Base-by-base conservation (phyloP, 1,140 invertebrate genomes). In the Tetramorium alpestre region DNA sequence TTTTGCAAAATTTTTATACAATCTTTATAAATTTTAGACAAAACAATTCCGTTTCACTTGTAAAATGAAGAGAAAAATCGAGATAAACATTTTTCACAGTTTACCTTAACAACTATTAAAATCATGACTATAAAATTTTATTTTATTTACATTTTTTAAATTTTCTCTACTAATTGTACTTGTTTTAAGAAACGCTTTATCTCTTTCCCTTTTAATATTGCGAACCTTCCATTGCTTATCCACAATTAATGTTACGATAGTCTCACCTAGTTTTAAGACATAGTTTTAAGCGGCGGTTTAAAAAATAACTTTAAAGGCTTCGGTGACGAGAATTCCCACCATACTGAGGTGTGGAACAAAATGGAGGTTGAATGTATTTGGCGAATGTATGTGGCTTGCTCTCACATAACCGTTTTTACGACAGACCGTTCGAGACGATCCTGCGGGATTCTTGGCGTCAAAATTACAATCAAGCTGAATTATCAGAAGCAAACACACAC, bases 61-160 rank as follows among this genome's bases (percentile, higher is more conserved):
- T 4, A 60, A 60, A 76, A 58, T 60, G 25, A 41, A 76, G 5
- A 44, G 51, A 76, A 76, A 76, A 3, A 75, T 28, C 51, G 13
- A 58, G n/a, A 56, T 16, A 41, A 56, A 58, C 8, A 41, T 22
- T 22, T 38, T 56, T 76, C 3, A 18, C n/a, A 76, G 2, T 44
- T 76, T 13, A 25, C 41, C 4, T 60, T 41, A 5, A 25, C 22
- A 7, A 44, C 8, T 16, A 60, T 49, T 49, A 72, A 72, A 49
- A 28, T 25, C 49, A 13, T n/a, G 4, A 54, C 4, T 76, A 18
- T 41, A 75, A 38, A 38, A 13, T 76, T 25, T 16, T 25, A 51
- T 60, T 41, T 25, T 11, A 41, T 58, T 11, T 58, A 11, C 13
- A 16, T 76, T 60, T 18, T 60, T 58, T 5, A 67, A 47, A 11